Percentiles rank a stretch among this genome's conserved stretches.
Evolutionary conservation across 2,113 vertebrate genomes (phyloP).

Genomic region (Cercocebus atys): DNA sequence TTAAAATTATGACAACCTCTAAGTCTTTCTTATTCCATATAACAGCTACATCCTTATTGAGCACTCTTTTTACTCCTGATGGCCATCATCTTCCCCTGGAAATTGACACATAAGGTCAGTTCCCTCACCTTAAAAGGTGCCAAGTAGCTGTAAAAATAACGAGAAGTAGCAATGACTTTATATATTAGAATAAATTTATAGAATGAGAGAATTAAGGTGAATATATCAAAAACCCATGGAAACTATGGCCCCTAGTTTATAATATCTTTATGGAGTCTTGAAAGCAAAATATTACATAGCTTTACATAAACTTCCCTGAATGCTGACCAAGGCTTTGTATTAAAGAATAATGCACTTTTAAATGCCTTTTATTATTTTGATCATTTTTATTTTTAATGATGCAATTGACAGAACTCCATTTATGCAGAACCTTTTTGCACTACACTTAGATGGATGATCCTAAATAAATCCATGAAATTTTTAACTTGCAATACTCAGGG

Average conservation of each 20-base stretch:
- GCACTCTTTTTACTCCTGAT: background rate
- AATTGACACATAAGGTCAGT: background rate
- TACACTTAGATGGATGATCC: background rate
- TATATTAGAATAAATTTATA: conserved; percentile 29
- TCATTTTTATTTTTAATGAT: conserved; percentile 35
- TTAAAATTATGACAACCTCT: background rate
- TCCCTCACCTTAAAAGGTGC: background rate
- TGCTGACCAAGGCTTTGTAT: conserved; percentile 14
- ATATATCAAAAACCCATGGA: conserved; percentile 28
- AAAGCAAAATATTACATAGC: conserved; percentile 34
- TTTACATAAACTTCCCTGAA: conserved; percentile 48
- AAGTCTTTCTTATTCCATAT: background rate
- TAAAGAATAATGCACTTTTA: conserved; percentile 35
- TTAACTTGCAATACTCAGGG: background rate
- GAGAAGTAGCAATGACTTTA: conserved; percentile 8
- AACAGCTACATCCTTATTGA: background rate
- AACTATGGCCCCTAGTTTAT: background rate
- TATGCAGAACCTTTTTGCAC: background rate
- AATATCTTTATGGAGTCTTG: conserved; percentile 40
- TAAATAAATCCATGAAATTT: background rate
- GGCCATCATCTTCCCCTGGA: background rate
- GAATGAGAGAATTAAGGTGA: conserved; percentile 22
- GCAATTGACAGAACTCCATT: background rate
- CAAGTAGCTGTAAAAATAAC: background rate
- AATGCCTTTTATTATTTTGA: conserved; percentile 25